Percentiles rank a stretch among this genome's conserved stretches.
Evolutionary conservation across 2,797 vertebrate genomes (phyloP).

Genomic region (Chromis chromis): DNA sequence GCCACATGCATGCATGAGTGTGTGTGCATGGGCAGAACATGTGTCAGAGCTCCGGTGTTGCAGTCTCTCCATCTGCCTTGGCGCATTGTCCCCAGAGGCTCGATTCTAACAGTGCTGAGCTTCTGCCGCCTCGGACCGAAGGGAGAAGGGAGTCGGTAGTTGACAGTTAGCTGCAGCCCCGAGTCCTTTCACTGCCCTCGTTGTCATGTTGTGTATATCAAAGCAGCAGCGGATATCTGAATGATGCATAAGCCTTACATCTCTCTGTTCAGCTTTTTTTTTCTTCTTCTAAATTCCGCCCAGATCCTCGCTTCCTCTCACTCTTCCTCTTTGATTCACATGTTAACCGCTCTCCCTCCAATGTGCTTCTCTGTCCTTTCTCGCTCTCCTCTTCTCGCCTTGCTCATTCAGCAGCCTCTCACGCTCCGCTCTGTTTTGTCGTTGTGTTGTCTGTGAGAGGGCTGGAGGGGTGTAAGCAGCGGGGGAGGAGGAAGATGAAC

Average conservation of each 20-base stretch:
- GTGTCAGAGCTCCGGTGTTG: conserved; percentile 46
- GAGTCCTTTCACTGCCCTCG: conserved; percentile 34
- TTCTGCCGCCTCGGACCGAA: conserved; percentile 21
- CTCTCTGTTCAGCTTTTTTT: conserved; percentile 6
- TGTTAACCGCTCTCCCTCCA: conserved; percentile 3
- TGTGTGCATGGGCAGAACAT: conserved; percentile 22
- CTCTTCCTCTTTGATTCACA: conserved; percentile 35
- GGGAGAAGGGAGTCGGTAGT: conserved; percentile 4
- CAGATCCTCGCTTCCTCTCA: background rate
- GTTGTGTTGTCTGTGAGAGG: conserved; percentile 19
- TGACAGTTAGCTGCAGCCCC: conserved; percentile 41
- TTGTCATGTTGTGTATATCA: conserved; percentile 24
- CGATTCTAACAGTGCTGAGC: conserved; percentile 38
- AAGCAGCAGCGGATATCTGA: conserved; percentile 1
- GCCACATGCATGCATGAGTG: background rate
- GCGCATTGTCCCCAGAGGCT: conserved; percentile 62
- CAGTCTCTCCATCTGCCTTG: conserved; percentile 55
- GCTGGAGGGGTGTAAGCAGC: conserved; percentile 21
- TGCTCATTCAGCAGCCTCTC: conserved; percentile 35
- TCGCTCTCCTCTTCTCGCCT: conserved; percentile 9
- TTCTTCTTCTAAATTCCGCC: background rate
- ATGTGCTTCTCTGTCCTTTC: conserved; percentile 1
- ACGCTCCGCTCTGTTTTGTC: conserved; percentile 16
- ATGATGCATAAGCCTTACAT: conserved; percentile 12
- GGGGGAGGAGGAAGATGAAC: conserved; percentile 56